Conservation (phyloP, 2,797 vertebrate genomes). For the Aphelocoma californica region DNA sequence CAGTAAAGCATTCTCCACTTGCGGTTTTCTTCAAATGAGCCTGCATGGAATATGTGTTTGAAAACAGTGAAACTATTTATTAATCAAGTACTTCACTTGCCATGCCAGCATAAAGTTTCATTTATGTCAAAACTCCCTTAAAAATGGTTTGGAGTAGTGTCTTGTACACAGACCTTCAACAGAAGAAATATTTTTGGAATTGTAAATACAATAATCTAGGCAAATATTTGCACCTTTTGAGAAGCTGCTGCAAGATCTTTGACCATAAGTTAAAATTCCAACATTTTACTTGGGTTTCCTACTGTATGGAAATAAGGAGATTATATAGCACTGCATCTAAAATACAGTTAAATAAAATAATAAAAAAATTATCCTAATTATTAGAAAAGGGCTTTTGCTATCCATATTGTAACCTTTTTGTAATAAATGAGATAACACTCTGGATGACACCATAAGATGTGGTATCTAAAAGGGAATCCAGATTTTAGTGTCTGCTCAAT, state of each 20-base stretch:
- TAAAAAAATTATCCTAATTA: background rate
- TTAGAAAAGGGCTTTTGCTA: background rate
- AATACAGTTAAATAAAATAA: background rate
- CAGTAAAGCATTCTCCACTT: slow-evolving; percentile 94
- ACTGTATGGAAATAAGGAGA: slow-evolving; percentile 28
- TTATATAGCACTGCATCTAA: background rate
- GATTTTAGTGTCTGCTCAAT: background rate
- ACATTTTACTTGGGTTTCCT: slow-evolving; percentile 21
- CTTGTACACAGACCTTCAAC: slow-evolving; percentile 81
- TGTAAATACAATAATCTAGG: slow-evolving; percentile 81
- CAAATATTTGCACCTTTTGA: slow-evolving; percentile 76
- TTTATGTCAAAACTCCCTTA: slow-evolving; percentile 82
- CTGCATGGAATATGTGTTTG: slow-evolving; percentile 94
- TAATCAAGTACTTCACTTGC: slow-evolving; percentile 85
- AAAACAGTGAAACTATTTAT: slow-evolving; percentile 96
- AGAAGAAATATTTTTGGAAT: slow-evolving; percentile 87
- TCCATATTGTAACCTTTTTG: background rate
- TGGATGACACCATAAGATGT: background rate
- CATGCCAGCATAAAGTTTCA: slow-evolving; percentile 86
- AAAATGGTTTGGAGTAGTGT: slow-evolving; percentile 82
- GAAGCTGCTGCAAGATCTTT: slow-evolving; percentile 67
- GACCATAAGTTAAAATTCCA: slow-evolving; percentile 6
- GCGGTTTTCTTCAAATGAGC: slow-evolving; percentile 92
- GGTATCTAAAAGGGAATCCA: background rate
- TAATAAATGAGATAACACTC: background rate